phyloP scores from a whole-genome alignment of 2,113 vertebrate species.

The Rousettus leschenaultii region DNA sequence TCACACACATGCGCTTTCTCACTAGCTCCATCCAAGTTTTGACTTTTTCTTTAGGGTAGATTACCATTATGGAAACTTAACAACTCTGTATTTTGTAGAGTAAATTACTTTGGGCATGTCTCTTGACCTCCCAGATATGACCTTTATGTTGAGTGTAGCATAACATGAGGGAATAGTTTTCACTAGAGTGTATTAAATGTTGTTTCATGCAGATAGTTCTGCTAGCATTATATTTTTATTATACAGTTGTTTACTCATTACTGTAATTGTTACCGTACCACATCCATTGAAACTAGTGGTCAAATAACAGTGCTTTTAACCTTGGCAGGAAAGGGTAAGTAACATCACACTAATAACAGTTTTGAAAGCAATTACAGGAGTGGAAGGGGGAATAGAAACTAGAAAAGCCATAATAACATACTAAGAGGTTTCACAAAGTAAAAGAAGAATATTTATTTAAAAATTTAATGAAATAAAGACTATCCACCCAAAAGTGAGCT shows the following conservation, averaged over 20 bases:
- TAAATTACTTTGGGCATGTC: not conserved
- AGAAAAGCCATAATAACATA: not conserved
- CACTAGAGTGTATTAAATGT: not conserved
- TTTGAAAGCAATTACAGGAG: not conserved
- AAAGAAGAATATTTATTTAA: conserved; percentile 15
- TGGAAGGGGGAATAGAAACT: not conserved
- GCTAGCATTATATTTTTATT: not conserved
- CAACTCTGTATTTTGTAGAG: not conserved
- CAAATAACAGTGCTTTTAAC: not conserved
- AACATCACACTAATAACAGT: not conserved
- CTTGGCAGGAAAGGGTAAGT: conserved; percentile 29
- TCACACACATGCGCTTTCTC: not conserved
- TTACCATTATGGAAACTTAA: not conserved
- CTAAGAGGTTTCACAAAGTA: not conserved
- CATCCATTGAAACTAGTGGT: not conserved
- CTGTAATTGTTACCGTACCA: not conserved
- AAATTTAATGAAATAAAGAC: conserved; percentile 5
- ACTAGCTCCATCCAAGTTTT: not conserved
- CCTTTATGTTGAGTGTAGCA: not conserved
- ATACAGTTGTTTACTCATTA: not conserved
- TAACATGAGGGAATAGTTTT: not conserved
- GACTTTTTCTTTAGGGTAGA: not conserved
- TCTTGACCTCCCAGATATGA: not conserved
- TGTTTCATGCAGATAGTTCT: not conserved
- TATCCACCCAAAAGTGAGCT: not conserved